Conservation (phyloP, 2,888 invertebrate species). For the Athalia cordata region DNA sequence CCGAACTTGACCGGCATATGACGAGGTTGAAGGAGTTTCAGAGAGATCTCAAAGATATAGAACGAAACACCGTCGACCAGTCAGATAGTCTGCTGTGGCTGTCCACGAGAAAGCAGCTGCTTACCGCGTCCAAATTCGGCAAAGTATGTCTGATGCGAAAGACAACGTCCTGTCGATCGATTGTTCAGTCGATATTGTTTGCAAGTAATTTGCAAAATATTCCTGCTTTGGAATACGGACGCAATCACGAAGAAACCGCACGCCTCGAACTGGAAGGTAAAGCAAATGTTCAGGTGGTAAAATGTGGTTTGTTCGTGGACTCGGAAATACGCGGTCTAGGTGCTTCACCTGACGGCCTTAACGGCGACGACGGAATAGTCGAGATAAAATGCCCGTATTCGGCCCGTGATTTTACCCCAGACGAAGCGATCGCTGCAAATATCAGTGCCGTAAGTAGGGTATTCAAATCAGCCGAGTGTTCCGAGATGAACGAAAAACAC, state of each 20-base stretch:
- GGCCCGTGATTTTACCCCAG: conserved; percentile 47
- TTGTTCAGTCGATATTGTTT: conserved; percentile 50
- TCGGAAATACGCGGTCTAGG: conserved; percentile 50
- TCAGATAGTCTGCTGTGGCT: conserved; percentile 39
- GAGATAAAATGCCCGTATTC: conserved; percentile 56
- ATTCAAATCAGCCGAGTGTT: conserved; percentile 1
- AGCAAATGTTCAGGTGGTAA: conserved; percentile 46
- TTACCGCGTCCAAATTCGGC: conserved; percentile 53
- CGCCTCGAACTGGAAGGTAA: conserved; percentile 46
- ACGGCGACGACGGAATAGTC: conserved; percentile 52
- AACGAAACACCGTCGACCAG: background rate
- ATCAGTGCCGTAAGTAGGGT: conserved; percentile 19
- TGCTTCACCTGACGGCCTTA: conserved; percentile 57
- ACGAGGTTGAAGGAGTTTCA: background rate
- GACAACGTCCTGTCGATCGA: conserved; percentile 45
- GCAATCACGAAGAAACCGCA: conserved; percentile 49
- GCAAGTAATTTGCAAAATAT: conserved; percentile 44
- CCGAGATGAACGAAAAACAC: conserved; percentile 48
- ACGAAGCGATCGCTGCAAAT: conserved; percentile 44
- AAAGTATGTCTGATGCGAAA: conserved; percentile 47
- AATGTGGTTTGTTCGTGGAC: conserved; percentile 59
- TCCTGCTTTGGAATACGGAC: conserved; percentile 49
- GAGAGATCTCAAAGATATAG: background rate
- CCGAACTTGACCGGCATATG: background rate
- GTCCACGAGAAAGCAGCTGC: conserved; percentile 37